Evolutionary conservation across 2,113 vertebrate species (phyloP).

Genomic region (Orycteropus afer): DNA sequence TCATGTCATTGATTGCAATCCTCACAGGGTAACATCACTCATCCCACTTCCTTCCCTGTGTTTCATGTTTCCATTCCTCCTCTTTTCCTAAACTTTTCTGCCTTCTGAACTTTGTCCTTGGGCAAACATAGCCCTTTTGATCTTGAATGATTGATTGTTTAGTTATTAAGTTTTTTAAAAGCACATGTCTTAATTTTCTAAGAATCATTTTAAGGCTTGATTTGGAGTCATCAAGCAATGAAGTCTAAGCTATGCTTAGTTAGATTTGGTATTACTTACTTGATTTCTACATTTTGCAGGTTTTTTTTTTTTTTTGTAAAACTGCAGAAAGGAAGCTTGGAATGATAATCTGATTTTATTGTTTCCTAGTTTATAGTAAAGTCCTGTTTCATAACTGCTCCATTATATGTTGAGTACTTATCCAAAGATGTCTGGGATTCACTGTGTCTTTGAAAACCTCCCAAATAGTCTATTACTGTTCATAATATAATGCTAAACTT

Average conservation of each 20-base stretch:
- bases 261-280: not conserved
- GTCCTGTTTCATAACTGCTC: not conserved
- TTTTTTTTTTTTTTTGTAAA: not conserved
- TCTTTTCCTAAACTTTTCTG: too few species aligned
- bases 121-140: too few species aligned
- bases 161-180: not conserved
- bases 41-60: too few species aligned
- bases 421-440: not conserved
- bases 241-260: conserved; percentile 19
- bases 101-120: too few species aligned
- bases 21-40: too few species aligned
- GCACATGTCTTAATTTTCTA: not conserved
- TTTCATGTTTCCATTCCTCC: too few species aligned
- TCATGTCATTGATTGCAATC: too few species aligned
- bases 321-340: not conserved
- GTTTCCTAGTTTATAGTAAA: not conserved
- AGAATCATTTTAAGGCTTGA: not conserved
- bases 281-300: not conserved
- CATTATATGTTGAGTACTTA: conserved; percentile 1
- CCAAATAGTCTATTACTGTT: not conserved
- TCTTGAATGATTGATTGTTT: too few species aligned
- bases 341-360: not conserved
- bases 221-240: not conserved
- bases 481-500: not conserved
- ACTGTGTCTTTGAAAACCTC: not conserved